These are phyloP conservation scores for Phenacoccus solenopsis DNA, from an alignment of 1,140 invertebrate genomes.

Conservation along the genomic window DNA sequence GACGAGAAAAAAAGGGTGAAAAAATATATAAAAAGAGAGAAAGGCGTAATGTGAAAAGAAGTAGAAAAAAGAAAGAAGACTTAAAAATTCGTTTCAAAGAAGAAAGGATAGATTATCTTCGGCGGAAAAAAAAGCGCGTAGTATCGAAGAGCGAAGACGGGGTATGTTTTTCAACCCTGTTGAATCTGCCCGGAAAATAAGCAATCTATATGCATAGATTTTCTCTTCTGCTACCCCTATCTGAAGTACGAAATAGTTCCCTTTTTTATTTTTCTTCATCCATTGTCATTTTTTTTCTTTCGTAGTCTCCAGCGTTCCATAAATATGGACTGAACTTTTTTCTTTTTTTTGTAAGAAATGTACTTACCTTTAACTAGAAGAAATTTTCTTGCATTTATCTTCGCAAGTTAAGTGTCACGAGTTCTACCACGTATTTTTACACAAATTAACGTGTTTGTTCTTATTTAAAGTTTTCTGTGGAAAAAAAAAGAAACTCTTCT, in stretches of 20 bases:
- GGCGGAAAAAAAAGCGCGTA: neutral
- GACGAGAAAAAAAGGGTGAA: neutral
- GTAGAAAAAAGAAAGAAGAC: conserved; percentile 1
- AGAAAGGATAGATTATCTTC: conserved; percentile 18
- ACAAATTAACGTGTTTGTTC: neutral
- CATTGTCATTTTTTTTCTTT: conserved; percentile 12
- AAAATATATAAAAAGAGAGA: conserved; percentile 10
- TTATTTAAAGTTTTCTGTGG: too few species aligned
- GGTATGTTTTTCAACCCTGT: conserved; percentile 11
- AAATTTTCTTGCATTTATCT: neutral
- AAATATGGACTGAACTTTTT: conserved; percentile 15
- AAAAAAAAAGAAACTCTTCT: too few species aligned
- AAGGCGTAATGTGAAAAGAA: neutral
- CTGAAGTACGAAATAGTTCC: conserved; percentile 11
- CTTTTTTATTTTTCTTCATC: conserved; percentile 11
- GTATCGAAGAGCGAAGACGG: conserved; percentile 7
- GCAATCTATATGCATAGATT: conserved; percentile 18
- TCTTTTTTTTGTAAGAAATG: neutral
- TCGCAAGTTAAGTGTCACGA: neutral
- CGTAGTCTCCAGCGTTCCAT: conserved; percentile 10
- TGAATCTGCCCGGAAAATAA: conserved; percentile 17
- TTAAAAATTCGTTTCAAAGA: conserved; percentile 13
- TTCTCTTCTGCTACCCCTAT: neutral
- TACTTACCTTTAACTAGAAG: neutral
- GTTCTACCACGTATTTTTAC: neutral